phyloP scores from a whole-genome alignment of 2,797 vertebrate species.

The Orientallactaga sibirica region DNA sequence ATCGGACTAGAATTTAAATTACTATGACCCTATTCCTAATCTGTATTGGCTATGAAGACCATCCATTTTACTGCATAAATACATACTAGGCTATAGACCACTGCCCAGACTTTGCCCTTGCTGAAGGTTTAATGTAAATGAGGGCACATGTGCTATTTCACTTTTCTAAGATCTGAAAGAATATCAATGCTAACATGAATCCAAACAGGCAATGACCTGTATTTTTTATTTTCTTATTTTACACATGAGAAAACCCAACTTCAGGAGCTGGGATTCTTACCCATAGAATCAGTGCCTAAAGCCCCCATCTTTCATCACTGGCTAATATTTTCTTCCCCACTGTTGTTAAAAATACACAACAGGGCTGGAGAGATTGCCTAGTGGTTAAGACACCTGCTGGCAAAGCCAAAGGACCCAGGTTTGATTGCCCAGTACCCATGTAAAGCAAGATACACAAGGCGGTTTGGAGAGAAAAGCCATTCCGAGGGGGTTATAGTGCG shows the following conservation, averaged over 20 bases:
- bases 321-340: background rate
- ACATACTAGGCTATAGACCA: background rate
- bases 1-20: conserved; percentile 35
- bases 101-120: background rate
- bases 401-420: too few relatives aligned
- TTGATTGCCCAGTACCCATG: too few relatives aligned
- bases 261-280: background rate
- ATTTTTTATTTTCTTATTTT: conserved; percentile 24
- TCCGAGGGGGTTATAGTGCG: too few relatives aligned
- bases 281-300: background rate
- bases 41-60: background rate
- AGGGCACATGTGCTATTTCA: background rate
- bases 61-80: background rate
- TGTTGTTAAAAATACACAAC: background rate
- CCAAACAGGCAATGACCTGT: background rate
- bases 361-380: too few relatives aligned
- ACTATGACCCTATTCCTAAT: background rate
- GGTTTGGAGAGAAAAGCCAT: too few relatives aligned
- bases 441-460: too few relatives aligned
- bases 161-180: conserved; percentile 13
- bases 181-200: conserved; percentile 43
- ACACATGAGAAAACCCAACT: too few relatives aligned
- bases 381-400: too few relatives aligned
- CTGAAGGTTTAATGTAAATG: background rate
- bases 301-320: background rate